Evolutionary conservation across 2,888 invertebrate genomes (phyloP), one percentile per base, ranked within the genome.

Genomic region (Melolontha melolontha): DNA sequence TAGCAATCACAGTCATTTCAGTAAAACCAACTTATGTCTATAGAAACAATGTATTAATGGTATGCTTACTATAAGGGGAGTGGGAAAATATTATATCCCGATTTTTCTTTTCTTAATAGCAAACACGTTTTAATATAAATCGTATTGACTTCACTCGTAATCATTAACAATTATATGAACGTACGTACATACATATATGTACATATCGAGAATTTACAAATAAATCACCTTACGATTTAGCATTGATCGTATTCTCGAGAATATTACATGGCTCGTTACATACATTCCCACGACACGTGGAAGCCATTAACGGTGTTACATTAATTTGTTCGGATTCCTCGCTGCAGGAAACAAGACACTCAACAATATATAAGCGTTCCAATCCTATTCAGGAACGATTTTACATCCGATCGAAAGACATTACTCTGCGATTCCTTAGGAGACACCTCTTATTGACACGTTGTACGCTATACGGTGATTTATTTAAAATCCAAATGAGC

Each of bases 291-390:
- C 34, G 34, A 34, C 49, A 49, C 49, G 49, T 49, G 49, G 49
- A 49, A 49, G 17, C 49, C 49, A 49, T 49, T 49, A 49, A 22
- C 22, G 49, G 49, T 17, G 16, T 49, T 22, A 49, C 17, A 49
- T 49, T 49, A 49, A 49, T 49, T 17, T 49, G 22, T 22, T 49
- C 49, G 49, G 49, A 49, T 49, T 49, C 49, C 22, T 49, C 49
- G 8, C 49, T 49, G 22, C 49, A 49, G 17, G 49, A 49, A 49
- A 17, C 49, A 22, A 17, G 49, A 49, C 49, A 14, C 17, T 47
- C 47, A 16, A 16, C 22, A 22, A 49, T 49, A 49, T 49, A 49
- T 49, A 49, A 49, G 22, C 17, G 49, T 49, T 49, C 22, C 49
- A n/a, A 5, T 22, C 10, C 17, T 10, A 49, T 49, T 17, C 49